Evolutionary conservation across 2,888 invertebrate genomes (phyloP).

Genomic region (Cephus rjabovi): DNA sequence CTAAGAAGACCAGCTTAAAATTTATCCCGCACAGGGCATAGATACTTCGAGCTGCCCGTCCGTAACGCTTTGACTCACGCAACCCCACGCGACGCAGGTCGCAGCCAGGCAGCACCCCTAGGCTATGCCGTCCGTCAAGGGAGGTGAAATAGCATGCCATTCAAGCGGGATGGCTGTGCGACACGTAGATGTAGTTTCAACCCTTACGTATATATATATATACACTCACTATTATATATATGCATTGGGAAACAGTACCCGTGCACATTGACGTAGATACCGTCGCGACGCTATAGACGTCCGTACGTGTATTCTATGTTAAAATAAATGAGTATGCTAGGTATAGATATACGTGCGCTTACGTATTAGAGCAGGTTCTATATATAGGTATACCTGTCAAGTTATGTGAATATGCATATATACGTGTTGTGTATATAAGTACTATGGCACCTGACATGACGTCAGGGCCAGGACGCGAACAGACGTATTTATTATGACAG

Average conservation of each 20-base stretch:
- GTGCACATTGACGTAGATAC: too few species aligned
- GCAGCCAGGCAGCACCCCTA: constrained; percentile 12
- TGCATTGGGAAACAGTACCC: neutral
- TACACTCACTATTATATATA: neutral
- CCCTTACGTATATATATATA: neutral
- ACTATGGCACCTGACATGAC: constrained; percentile 14
- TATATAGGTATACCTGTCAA: neutral
- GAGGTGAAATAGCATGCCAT: constrained; percentile 25
- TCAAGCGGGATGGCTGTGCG: constrained; percentile 21
- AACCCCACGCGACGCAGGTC: constrained; percentile 14
- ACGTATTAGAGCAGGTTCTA: neutral
- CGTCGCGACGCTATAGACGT: too few species aligned
- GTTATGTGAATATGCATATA: neutral
- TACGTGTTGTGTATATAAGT: neutral
- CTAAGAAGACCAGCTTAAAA: neutral
- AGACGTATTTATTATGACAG: constrained; percentile 21
- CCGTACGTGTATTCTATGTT: too few species aligned
- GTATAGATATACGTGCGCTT: too few species aligned
- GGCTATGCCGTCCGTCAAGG: constrained; percentile 11
- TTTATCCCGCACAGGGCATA: constrained; percentile 1
- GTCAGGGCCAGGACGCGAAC: constrained; percentile 6
- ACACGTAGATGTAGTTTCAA: constrained; percentile 11
- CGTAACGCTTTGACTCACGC: constrained; percentile 20
- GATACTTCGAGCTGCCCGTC: constrained; percentile 3
- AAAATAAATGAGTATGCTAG: too few species aligned